Base-by-base conservation (phyloP, 2,797 vertebrate species). In the Heliangelus exortis region DNA sequence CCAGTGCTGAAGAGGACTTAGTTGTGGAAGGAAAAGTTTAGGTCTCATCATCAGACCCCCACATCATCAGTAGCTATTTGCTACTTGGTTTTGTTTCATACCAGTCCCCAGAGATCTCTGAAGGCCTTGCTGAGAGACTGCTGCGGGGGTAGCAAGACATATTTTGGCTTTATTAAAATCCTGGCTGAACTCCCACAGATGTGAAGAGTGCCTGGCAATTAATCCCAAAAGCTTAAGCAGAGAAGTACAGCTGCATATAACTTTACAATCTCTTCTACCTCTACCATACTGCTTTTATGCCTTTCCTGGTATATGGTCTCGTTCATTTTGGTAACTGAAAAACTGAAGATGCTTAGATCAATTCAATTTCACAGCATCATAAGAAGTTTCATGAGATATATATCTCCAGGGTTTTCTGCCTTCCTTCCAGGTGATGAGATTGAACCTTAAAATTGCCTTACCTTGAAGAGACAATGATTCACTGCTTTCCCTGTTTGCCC, bases 391-490 rank as follows among this genome's bases (percentile, higher is more conserved):
- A 45, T 1, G 9, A 84, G 43, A 69, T 67, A 1, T 67, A 1
- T 61, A 73, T 95, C 89, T 93, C 73, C 50, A 73, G 53, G 41
- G 17, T 12, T 15, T 93, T 89, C 84, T 93, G 53, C 71, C 72
- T 84, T 54, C 41, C 72, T 92, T 94, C 71, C 61, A 82, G 47
- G 67, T 79, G 89, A 79, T 84, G 62, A 90, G 69, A 88, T 23
- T 59, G 67, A 94, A 74, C 51, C 86, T 95, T 90, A 71, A 75
- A 90, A 87, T 95, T 77, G 54, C 72, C 87, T 95, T 85, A 36
- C 72, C 71, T 90, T 86, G 77, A 94, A 89, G 80, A 76, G 69
- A 66, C 1, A 16, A 50, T 71, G 71, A 59, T 90, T 92, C 61
- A 80, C 57, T 28, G 10, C 86, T 84, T 76, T 85, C 57, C 83